Evolutionary conservation across 2,113 vertebrate species (phyloP).

Genomic region (Psophia crepitans): DNA sequence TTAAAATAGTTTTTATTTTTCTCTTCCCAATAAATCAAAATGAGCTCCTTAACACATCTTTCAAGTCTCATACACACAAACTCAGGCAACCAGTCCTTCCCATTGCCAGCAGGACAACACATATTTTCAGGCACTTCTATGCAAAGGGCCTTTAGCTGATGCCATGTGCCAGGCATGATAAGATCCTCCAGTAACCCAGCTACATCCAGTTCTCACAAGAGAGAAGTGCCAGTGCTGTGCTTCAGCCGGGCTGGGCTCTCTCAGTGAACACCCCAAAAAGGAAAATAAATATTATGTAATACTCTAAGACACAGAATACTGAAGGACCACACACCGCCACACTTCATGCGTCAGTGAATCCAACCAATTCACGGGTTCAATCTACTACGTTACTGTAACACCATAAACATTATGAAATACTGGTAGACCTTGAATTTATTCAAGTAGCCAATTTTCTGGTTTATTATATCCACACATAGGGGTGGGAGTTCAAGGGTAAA

Average conservation of each 20-base stretch:
- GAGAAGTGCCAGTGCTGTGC: not conserved
- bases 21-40: not conserved
- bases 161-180: accelerated
- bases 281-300: not conserved
- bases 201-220: not conserved
- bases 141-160: not conserved
- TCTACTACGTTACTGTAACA: not conserved
- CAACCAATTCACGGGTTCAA: not conserved
- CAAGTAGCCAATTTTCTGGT: not conserved
- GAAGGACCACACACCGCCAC: not conserved
- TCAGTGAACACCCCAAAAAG: not conserved
- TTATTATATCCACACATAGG: not conserved
- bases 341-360: not conserved
- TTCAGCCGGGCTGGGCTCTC: not conserved
- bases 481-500: not conserved
- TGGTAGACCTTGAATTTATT: not conserved
- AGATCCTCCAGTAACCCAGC: accelerated
- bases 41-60: not conserved
- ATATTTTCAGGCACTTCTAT: not conserved
- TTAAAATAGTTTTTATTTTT: not conserved
- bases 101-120: not conserved
- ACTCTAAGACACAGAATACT: not conserved
- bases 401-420: not conserved
- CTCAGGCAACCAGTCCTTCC: not conserved
- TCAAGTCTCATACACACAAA: not conserved